phyloP scores from a whole-genome alignment of 1,140 invertebrate genomes.

The Littorina saxatilis region DNA sequence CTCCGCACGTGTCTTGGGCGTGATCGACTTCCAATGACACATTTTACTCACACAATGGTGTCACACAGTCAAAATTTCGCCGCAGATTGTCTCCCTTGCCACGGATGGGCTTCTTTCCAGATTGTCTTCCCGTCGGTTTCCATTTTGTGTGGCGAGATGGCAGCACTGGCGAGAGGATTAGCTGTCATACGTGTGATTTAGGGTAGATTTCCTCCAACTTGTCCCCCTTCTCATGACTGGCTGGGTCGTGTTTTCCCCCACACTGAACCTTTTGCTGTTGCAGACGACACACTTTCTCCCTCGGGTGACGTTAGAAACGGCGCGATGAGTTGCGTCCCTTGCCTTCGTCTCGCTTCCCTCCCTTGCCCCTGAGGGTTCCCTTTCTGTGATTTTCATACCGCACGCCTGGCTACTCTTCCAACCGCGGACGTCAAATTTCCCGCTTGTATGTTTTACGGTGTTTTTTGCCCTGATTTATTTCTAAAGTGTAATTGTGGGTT shows the following conservation, averaged over 20 bases:
- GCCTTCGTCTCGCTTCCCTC: not conserved
- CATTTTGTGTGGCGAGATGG: not conserved
- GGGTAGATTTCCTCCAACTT: not conserved
- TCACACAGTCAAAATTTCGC: not conserved
- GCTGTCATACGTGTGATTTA: slow-evolving; percentile 30
- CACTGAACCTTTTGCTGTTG: not conserved
- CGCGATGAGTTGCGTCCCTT: not conserved
- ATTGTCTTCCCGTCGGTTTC: not conserved
- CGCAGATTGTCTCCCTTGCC: not conserved
- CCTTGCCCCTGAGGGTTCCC: not conserved
- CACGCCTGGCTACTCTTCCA: too few species aligned
- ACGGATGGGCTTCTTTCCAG: not conserved
- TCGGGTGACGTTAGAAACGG: not conserved
- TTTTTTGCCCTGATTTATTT: not conserved
- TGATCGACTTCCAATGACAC: too few species aligned
- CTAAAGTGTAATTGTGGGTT: not conserved
- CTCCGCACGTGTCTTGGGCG: too few species aligned
- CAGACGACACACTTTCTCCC: not conserved
- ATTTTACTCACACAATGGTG: not conserved
- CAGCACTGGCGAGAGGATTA: not conserved
- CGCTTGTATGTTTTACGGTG: not conserved
- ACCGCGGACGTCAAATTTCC: not conserved
- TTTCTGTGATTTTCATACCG: not conserved
- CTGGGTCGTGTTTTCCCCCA: not conserved
- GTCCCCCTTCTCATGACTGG: not conserved